Evolutionary conservation across 2,888 invertebrate genomes (phyloP).

Genomic region (Drosophila tanythrix): DNA sequence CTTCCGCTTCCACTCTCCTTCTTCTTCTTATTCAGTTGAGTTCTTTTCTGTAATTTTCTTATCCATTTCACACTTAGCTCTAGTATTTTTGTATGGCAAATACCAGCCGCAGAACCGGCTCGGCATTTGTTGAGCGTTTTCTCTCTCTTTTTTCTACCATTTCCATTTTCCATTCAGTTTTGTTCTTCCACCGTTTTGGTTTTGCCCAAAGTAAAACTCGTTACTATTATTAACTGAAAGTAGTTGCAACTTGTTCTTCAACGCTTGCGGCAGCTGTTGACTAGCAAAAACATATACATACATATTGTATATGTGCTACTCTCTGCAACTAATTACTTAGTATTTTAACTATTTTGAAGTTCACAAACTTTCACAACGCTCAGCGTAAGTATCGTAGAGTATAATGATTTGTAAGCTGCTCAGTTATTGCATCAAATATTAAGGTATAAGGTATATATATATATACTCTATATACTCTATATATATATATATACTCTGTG

Average conservation of each 20-base stretch:
- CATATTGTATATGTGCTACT: background rate
- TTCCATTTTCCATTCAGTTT: background rate
- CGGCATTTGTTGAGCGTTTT: slow-evolving; percentile 12
- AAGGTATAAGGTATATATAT: slow-evolving; percentile 4
- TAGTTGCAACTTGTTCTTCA: slow-evolving; percentile 35
- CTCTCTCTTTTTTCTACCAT: slow-evolving; percentile 16
- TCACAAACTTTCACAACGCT: background rate
- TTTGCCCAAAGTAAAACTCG: slow-evolving; percentile 9
- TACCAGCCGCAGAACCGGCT: slow-evolving; percentile 13
- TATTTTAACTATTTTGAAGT: slow-evolving; percentile 4
- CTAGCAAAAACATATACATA: background rate
- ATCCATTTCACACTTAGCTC: slow-evolving; percentile 47
- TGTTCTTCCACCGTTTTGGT: slow-evolving; percentile 7
- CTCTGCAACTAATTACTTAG: background rate
- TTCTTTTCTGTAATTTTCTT: slow-evolving; percentile 25
- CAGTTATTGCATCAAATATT: slow-evolving; percentile 6
- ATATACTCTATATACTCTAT: slow-evolving; percentile 3
- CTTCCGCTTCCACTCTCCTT: background rate
- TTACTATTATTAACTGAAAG: slow-evolving; percentile 18
- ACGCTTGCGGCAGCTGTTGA: slow-evolving; percentile 9
- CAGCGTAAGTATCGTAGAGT: slow-evolving; percentile 57
- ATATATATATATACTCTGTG: slow-evolving; percentile 8
- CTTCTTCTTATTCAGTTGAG: slow-evolving; percentile 13
- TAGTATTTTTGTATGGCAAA: slow-evolving; percentile 39
- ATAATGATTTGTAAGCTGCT: slow-evolving; percentile 39